Base-by-base conservation (phyloP, 2,797 vertebrate genomes). In the Pristis pectinata region DNA sequence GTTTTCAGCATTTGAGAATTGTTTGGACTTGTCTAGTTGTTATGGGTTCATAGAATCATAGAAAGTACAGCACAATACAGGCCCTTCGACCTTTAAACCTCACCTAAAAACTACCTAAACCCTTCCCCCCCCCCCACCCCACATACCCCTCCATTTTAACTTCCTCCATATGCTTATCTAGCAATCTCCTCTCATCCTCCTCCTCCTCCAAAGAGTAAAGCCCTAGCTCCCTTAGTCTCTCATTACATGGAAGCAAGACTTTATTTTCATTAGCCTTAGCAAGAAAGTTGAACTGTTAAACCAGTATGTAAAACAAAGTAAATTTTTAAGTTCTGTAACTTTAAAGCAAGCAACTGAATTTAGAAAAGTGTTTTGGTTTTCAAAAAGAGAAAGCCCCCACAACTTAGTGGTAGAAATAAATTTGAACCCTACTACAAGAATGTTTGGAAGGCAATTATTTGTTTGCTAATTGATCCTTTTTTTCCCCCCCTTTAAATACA, bases 401-500 rank as follows among this genome's bases (percentile, higher is more conserved):
- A 56, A 85, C 53, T 53, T 85, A 49, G 8, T 10, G 49, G 10
- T 49, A 74, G 30, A 72, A 15, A 41, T 9, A 94, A 53, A 34
- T 49, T 53, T 74, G 13, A 10, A 13, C 5, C 13, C 61, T 1
- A 72, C n/a, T 59, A 17, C 19, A 5, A 37, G 67, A 67, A 92
- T 67, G 6, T 67, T 37, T 67, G 10, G 85, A 61, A 8, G 67
- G 41, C 24, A 53, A 7, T 27, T 41, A 53, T 72, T 70, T 89
- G 27, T 34, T 89, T 85, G 27, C 11, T 80, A 49, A 74, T 59
- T 79, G 41, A 64, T 91, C 59, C 10, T 2, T 83, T 22, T 44
- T 96, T 53, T n/a, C n/a, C n/a, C n/a, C n/a, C n/a, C 95, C 96
- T 95, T 94, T 53, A 94, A 0, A 94, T 30, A 44, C 96, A 99